Conservation (phyloP, 2,797 vertebrate genomes). For the Dendrocincla fuliginosa region DNA sequence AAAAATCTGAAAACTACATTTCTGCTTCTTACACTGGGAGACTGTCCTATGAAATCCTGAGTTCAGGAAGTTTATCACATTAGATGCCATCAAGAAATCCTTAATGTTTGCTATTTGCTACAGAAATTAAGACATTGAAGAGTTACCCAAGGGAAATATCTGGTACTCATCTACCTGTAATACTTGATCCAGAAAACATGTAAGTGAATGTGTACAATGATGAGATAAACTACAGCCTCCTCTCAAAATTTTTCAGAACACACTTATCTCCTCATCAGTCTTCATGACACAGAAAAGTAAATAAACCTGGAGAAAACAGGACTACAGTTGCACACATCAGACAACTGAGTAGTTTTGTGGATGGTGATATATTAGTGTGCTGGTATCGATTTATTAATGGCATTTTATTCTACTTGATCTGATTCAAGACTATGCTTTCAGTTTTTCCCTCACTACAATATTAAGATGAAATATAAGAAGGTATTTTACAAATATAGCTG, state of each 20-base stretch:
- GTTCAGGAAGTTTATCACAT: neutral
- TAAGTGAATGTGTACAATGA: neutral
- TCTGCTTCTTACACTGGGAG: neutral
- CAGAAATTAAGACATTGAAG: neutral
- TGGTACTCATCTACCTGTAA: neutral
- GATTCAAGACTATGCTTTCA: neutral
- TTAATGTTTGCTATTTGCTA: neutral
- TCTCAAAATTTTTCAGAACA: neutral
- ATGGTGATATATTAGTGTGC: neutral
- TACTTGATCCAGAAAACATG: neutral
- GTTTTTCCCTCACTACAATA: neutral
- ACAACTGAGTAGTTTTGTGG: neutral
- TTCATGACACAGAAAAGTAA: neutral
- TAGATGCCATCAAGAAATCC: neutral
- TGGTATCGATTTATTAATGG: neutral
- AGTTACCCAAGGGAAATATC: neutral
- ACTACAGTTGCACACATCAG: neutral
- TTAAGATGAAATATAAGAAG: neutral
- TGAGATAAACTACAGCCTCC: neutral
- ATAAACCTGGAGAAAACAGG: neutral
- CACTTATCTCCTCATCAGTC: neutral
- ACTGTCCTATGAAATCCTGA: neutral
- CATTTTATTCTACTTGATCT: neutral
- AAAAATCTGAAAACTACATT: neutral
- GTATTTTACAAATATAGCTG: neutral